Base-by-base conservation (phyloP, 2,113 vertebrate genomes). In the Calonectris borealis region DNA sequence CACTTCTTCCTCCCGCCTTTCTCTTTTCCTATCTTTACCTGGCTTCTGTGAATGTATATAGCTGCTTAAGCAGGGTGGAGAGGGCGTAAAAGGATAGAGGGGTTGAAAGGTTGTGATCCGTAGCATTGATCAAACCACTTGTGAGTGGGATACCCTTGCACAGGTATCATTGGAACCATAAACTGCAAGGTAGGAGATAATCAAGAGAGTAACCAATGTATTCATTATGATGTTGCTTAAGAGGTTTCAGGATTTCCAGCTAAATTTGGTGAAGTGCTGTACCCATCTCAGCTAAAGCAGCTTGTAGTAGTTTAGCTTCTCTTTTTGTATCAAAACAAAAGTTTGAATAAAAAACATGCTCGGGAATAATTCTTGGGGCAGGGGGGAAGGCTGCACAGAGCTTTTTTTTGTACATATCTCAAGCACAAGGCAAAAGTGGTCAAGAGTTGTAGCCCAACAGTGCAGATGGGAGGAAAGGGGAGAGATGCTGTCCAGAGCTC, bases 91-190 rank as follows among this genome's bases (percentile, higher is more conserved):
- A 32, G 11, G 17, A 58, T 2, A 32, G 42, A 92, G 6, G 12
- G 11, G 5, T 52, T 44, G 44, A 60, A 68, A 42, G 16, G 14
- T 17, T n/a, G 34, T 24, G 51, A 57, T 27, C 42, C 60, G 22
- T 66, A 13, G 42, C 20, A 64, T 27, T 70, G 27, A n/a, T 46
- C 26, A 61, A 88, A 66, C 5, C 29, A 29, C 42, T 77, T 81
- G 44, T 9, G 12, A 49, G 38, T 11, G 11, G 58, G 38, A 51
- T 32, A 64, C 5, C 8, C 34, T 64, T 55, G 61, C 21, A 55
- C 8, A 34, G 22, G 6, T 71, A 36, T 51, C 18, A 68, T 0
- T 49, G 40, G n/a, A 60, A 40, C 55, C 1, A 1, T 32, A 14
- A 60, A 76, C n/a, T 26, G 29, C 29, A 70, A 86, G 17, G 31